phyloP scores from a whole-genome alignment of 2,113 vertebrate species.

The Pipa parva region DNA sequence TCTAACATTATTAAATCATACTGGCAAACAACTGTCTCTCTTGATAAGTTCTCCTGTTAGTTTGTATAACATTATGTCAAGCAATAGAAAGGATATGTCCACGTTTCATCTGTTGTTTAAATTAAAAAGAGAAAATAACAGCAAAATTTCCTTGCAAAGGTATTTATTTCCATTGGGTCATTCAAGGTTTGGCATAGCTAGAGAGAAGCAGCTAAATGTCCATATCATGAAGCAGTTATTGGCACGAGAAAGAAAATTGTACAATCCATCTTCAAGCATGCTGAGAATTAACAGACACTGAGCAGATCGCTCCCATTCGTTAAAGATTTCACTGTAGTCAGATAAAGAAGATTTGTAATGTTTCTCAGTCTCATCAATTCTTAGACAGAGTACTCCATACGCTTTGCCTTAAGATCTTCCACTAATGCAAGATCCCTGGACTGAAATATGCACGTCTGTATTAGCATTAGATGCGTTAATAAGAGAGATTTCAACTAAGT shows the following conservation, averaged over 20 bases:
- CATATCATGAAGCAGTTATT: background rate
- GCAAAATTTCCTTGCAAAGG: no score
- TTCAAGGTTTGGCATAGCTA: background rate
- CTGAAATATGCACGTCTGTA: no score
- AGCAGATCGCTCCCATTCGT: constrained; percentile 32
- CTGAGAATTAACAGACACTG: constrained; percentile 28
- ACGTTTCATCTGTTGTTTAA: background rate
- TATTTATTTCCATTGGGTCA: background rate
- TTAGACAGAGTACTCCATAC: constrained; percentile 24
- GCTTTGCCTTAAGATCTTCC: no score
- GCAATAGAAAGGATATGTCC: no score
- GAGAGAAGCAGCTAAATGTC: constrained; percentile 12
- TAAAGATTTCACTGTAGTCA: constrained; percentile 23
- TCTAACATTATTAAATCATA: no score
- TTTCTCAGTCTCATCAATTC: constrained; percentile 31
- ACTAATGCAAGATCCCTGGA: no score
- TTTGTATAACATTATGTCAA: no score
- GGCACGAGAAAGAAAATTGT: constrained; percentile 10
- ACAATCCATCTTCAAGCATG: constrained; percentile 10
- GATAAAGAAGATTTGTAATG: constrained; percentile 35
- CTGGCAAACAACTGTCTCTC: no score
- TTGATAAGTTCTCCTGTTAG: no score
- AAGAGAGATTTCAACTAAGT: no score
- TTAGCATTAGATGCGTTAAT: no score
- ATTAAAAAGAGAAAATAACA: background rate